Conservation (phyloP, 2,797 vertebrate genomes). For the Paramormyrops hopkinsi region DNA sequence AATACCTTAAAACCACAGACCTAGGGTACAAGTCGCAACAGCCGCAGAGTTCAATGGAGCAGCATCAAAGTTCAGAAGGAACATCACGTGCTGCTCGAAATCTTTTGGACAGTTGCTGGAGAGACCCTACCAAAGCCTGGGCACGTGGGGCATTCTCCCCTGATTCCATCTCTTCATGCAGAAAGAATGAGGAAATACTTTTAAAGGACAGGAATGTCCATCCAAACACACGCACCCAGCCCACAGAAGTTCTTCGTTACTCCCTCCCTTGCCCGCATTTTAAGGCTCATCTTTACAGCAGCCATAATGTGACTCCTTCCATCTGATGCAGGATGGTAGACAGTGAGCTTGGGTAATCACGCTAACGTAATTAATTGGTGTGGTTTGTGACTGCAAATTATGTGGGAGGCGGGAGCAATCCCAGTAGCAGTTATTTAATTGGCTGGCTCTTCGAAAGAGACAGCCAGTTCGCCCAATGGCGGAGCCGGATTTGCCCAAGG, state of each 20-base stretch:
- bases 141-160: not conserved
- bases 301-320: not conserved
- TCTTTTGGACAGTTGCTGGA: not conserved
- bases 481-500: not conserved
- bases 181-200: not conserved
- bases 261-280: not conserved
- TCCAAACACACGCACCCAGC: not conserved
- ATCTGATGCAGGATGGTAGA: not conserved
- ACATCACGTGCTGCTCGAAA: not conserved
- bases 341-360: conserved; percentile 8
- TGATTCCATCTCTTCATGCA: not conserved
- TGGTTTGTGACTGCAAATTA: conserved; percentile 1
- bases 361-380: not conserved
- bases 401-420: not conserved
- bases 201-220: not conserved
- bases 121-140: not conserved
- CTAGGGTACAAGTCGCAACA: not conserved
- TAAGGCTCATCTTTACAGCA: not conserved
- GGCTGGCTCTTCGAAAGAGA: not conserved
- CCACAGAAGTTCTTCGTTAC: not conserved
- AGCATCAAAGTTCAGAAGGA: not conserved
- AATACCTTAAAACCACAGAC: not conserved
- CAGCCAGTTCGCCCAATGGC: not conserved
- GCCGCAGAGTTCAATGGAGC: not conserved
- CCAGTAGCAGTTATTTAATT: conserved; percentile 13